phyloP scores from a whole-genome alignment of 2,113 vertebrate species.

The Megaleporinus macrocephalus region DNA sequence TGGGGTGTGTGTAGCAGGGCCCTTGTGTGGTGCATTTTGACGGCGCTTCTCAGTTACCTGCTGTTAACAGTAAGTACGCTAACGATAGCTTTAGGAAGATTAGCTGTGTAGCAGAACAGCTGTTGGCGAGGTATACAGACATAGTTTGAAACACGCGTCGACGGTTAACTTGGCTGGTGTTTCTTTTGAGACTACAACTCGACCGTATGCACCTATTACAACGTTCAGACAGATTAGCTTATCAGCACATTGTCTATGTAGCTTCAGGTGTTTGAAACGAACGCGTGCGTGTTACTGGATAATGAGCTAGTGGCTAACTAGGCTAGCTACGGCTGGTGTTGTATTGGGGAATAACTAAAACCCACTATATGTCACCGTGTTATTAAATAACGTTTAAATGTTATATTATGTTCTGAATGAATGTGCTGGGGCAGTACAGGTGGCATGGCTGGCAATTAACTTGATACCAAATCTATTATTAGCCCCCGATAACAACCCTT shows the following conservation, averaged over 20 bases:
- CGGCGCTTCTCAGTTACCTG: conserved; percentile 65
- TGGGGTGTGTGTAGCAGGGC: conserved; percentile 72
- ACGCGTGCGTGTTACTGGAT: neutral
- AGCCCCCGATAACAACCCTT: neutral
- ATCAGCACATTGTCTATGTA: neutral
- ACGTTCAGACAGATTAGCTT: neutral
- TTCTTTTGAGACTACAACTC: neutral
- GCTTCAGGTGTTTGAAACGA: neutral
- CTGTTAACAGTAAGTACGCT: conserved; percentile 70
- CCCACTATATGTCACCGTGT: too few species aligned
- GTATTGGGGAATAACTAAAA: too few species aligned
- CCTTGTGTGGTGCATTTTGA: conserved; percentile 70
- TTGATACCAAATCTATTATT: neutral
- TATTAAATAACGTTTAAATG: too few species aligned
- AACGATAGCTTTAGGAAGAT: neutral
- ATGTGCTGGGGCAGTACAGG: neutral
- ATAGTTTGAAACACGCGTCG: neutral
- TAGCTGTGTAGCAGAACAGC: neutral
- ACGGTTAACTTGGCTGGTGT: neutral
- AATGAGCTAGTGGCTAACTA: neutral
- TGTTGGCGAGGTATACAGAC: neutral
- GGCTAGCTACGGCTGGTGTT: neutral
- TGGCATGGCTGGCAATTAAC: neutral
- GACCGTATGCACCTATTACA: neutral
- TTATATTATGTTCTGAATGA: neutral